These are phyloP conservation scores for Tyria jacobaeae DNA, from an alignment of 2,888 invertebrate species.

Conservation along the genomic window DNA sequence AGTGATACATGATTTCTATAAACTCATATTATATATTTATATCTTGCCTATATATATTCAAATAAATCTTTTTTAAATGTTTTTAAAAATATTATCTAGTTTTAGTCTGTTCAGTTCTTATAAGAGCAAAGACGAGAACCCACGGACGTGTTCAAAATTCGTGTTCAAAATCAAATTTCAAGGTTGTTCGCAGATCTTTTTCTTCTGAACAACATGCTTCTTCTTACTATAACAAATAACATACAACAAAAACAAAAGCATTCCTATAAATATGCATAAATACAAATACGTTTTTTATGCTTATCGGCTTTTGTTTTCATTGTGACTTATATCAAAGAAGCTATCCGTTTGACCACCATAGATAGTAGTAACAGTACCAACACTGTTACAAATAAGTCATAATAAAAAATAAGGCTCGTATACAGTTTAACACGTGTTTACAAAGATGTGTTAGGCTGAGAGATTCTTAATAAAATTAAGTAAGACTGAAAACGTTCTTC, in stretches of 20 bases:
- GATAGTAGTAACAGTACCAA: background rate
- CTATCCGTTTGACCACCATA: background rate
- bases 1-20: too few relatives aligned
- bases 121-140: too few relatives aligned
- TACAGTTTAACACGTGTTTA: too few relatives aligned
- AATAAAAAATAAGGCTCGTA: background rate
- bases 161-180: background rate
- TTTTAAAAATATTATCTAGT: too few relatives aligned
- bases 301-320: background rate
- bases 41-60: too few relatives aligned
- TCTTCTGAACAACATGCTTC: background rate
- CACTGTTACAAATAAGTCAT: background rate
- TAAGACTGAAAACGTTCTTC: background rate
- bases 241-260: background rate
- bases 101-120: too few relatives aligned
- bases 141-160: conserved; percentile 1
- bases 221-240: background rate
- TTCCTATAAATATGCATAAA: background rate
- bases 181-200: background rate
- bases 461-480: conserved; percentile 7
- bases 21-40: too few relatives aligned
- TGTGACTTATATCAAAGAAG: background rate
- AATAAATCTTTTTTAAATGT: too few relatives aligned
- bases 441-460: background rate
- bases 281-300: background rate